Evolutionary conservation across 2,797 vertebrate species (phyloP), one percentile per base, ranked within the genome.

Genomic region (Acanthis flammea): DNA sequence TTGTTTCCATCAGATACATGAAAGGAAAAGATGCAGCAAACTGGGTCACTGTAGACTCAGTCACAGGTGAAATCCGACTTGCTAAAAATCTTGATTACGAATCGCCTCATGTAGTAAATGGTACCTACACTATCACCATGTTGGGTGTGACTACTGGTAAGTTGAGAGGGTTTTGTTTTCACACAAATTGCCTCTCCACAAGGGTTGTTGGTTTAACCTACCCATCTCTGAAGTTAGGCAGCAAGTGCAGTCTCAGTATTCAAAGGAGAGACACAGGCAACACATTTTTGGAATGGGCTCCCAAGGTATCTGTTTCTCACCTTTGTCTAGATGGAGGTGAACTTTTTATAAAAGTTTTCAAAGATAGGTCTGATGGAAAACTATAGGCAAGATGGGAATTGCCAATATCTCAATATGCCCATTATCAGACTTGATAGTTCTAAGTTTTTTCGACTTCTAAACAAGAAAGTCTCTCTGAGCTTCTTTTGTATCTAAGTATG

Each of bases 61-160:
- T 90, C 53, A 99, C 99, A 14, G 99, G 98, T 84, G 98, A 99
- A 97, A 99, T 99, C 79, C 98, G 68, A 93, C 98, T 99, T 68
- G 95, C 95, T 78, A 98, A 98, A 96, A 41, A 91, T 18, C 98
- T 99, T 6, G 99, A 99, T 96, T 98, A 98, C 16, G 99, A 99
- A 96, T 99, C 99, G 0, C 53, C 63, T 33, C 93, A 98, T 57
- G 96, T 99, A 74, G 96, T 97, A n/a, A 99, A 99, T 75, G 99
- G 99, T 25, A 98, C 97, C 78, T 99, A 99, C 82, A 90, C 96
- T 31, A 98, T 98, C 92, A 99, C 98, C 90, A 97, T 99, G 89
- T 70, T 99, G 96, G 98, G 98, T 78, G 96, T 99, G 80, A 98
- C 97, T 85, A 95, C 98, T 92, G 98, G 99, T 98, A 98, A 98